Evolutionary conservation across 2,797 vertebrate species (phyloP).

Genomic region (Thaleichthys pacificus): DNA sequence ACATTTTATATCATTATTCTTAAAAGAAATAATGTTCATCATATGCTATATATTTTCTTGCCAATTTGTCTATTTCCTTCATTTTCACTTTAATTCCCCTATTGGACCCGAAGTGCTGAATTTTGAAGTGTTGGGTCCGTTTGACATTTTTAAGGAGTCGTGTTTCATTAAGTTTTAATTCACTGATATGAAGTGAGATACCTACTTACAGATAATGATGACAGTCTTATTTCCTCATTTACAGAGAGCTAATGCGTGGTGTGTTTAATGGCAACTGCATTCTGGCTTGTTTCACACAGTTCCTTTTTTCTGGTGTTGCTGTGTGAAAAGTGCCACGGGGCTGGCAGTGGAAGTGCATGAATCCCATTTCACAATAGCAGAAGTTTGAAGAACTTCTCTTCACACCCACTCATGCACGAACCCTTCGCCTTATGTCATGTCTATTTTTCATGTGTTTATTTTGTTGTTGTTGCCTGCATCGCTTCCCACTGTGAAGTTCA

Average conservation of each 20-base stretch:
- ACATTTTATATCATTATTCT: neutral
- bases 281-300: constrained; percentile 32
- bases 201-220: constrained; percentile 58
- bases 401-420: constrained; percentile 23
- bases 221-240: constrained; percentile 59
- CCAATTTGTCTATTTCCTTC: constrained; percentile 57
- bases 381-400: constrained; percentile 31
- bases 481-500: neutral
- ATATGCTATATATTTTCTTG: constrained; percentile 39
- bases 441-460: neutral
- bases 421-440: constrained; percentile 19
- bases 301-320: constrained; percentile 24
- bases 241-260: constrained; percentile 41
- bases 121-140: constrained; percentile 61
- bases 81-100: constrained; percentile 52
- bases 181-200: constrained; percentile 55
- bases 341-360: constrained; percentile 22
- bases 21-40: constrained; percentile 5
- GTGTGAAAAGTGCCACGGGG: constrained; percentile 28
- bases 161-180: constrained; percentile 65
- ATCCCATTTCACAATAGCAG: constrained; percentile 30
- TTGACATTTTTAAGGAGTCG: constrained; percentile 31
- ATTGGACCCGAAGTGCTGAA: constrained; percentile 59
- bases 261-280: constrained; percentile 26
- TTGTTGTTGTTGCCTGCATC: neutral